Percentiles rank a stretch among this genome's conserved stretches.
phyloP scores from a whole-genome alignment of 2,113 vertebrate species.

The Tragelaphus strepsiceros region DNA sequence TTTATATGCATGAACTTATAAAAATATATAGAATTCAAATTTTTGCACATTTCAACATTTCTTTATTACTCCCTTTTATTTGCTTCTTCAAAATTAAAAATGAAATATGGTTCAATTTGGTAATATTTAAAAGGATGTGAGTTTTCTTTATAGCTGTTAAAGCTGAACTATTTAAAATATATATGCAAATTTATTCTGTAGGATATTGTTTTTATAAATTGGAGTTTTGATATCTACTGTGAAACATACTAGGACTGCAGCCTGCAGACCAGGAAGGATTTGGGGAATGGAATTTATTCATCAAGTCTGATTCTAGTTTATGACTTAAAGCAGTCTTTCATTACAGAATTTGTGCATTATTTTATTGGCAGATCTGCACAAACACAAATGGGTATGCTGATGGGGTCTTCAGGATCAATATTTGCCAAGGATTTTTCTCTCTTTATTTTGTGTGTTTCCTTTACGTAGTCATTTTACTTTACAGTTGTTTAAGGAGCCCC shows the following conservation, averaged over 20 bases:
- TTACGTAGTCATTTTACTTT: slow-evolving; percentile 16
- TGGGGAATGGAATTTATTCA: background rate
- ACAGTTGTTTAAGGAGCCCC: background rate
- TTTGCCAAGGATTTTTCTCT: background rate
- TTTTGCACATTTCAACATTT: slow-evolving; percentile 12
- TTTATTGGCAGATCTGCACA: slow-evolving; percentile 23
- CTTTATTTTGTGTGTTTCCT: slow-evolving; percentile 3
- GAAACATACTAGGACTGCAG: background rate
- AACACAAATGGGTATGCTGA: background rate
- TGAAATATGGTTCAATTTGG: background rate
- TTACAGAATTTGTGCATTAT: background rate
- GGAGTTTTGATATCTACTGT: background rate
- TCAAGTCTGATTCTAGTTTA: slow-evolving; percentile 12
- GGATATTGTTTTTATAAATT: slow-evolving; percentile 4
- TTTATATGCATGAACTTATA: background rate
- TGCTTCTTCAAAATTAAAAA: slow-evolving; percentile 17
- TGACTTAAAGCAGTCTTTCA: background rate
- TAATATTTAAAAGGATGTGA: slow-evolving; percentile 23
- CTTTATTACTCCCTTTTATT: background rate
- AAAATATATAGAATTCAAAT: slow-evolving; percentile 8
- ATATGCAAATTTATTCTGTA: background rate
- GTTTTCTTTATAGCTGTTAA: background rate
- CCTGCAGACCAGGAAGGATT: background rate
- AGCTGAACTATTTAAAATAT: background rate
- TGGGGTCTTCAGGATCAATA: slow-evolving; percentile 12